Evolutionary conservation across 1,140 invertebrate genomes (phyloP).

Genomic region (Cotesia vestalis): DNA sequence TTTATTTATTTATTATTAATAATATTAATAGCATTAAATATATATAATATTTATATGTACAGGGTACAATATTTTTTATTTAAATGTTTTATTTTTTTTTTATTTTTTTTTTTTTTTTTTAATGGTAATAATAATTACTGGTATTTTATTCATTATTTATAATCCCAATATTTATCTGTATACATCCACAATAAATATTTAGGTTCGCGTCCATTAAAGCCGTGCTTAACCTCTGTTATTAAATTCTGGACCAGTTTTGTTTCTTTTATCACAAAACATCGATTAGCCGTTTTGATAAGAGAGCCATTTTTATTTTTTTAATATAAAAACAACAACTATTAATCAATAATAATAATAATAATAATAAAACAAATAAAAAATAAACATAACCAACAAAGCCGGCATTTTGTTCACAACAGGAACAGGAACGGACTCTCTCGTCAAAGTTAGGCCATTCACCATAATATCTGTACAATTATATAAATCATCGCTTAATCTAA

Average conservation of each 20-base stretch:
- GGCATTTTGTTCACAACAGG: no score
- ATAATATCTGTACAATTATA: constrained; percentile 65
- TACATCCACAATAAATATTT: constrained; percentile 65
- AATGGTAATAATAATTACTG: constrained; percentile 44
- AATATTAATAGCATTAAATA: constrained; percentile 60
- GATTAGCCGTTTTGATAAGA: constrained; percentile 54
- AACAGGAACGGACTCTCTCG: constrained; percentile 45
- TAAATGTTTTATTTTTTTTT: constrained; percentile 12
- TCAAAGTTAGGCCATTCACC: constrained; percentile 57
- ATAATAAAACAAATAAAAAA: no score
- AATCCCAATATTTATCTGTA: constrained; percentile 65
- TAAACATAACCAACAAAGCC: no score
- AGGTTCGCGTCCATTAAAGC: constrained; percentile 48
- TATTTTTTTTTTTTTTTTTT: constrained; percentile 52
- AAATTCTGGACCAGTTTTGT: constrained; percentile 45
- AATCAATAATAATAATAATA: constrained; percentile 9
- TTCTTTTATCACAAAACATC: constrained; percentile 62
- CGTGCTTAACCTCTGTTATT: neutral
- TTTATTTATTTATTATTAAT: constrained; percentile 5
- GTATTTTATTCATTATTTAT: constrained; percentile 51
- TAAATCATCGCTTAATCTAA: constrained; percentile 53
- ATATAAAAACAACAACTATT: constrained; percentile 23
- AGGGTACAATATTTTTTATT: constrained; percentile 61
- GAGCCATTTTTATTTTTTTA: constrained; percentile 34
- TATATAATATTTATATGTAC: constrained; percentile 66